Conservation (phyloP, 2,888 invertebrate species). For the Tuta absoluta region DNA sequence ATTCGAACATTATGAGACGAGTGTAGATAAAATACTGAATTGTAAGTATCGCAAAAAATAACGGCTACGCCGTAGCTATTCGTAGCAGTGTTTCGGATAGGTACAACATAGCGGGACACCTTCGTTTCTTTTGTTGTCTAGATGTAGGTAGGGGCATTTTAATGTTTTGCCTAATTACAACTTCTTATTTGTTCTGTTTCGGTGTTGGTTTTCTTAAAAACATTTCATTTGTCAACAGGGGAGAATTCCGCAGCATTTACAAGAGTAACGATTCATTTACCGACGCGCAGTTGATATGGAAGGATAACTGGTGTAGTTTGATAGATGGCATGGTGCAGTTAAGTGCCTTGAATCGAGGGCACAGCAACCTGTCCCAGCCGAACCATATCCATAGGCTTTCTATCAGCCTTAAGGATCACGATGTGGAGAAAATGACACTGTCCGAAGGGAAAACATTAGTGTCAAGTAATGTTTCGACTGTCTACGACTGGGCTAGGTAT, state of each 20-base stretch:
- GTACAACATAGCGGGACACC: too few species aligned
- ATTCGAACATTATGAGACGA: too few species aligned
- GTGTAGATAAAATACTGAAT: too few species aligned
- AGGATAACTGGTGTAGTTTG: conserved; percentile 89
- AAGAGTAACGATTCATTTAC: conserved; percentile 45
- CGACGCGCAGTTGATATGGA: conserved; percentile 79
- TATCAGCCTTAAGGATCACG: conserved; percentile 48
- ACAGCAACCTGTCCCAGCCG: conserved; percentile 83
- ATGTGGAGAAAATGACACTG: conserved; percentile 6
- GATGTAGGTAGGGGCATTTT: too few species aligned
- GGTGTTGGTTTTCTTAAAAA: too few species aligned
- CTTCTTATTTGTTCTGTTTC: too few species aligned
- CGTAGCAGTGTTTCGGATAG: too few species aligned
- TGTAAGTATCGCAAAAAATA: too few species aligned
- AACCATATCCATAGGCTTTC: conserved; percentile 57
- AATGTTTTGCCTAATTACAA: too few species aligned
- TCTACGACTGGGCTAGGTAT: conserved; percentile 22
- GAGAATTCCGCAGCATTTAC: conserved; percentile 51
- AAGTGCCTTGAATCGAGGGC: conserved; percentile 81
- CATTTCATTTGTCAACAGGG: conserved; percentile 42
- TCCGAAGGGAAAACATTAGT: conserved; percentile 15
- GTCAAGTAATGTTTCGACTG: background rate
- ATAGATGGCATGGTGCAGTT: conserved; percentile 92
- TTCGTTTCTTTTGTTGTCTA: too few species aligned
- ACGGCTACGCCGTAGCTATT: too few species aligned